Percentiles rank a stretch among this genome's conserved stretches.
These are phyloP conservation scores for Lissocephala sabroskyi DNA, from an alignment of 2,888 invertebrate species.

Conservation along the genomic window DNA sequence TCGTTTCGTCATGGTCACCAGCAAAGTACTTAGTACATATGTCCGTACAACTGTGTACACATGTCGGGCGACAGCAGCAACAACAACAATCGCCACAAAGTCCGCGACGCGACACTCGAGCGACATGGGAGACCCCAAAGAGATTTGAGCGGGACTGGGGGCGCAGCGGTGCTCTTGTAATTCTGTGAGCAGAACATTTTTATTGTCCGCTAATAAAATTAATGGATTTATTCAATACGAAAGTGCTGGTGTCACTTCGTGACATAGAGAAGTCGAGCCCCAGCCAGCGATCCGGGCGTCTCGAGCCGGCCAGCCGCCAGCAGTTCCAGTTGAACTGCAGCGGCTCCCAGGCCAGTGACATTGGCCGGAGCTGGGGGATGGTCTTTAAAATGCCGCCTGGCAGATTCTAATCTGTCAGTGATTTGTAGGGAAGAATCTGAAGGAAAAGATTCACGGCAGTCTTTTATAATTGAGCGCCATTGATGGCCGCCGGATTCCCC, in stretches of 20 bases:
- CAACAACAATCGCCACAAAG: conserved; percentile 13
- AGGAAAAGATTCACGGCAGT: conserved; percentile 4
- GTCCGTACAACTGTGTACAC: conserved; percentile 29
- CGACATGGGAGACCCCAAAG: conserved; percentile 13
- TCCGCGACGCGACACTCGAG: conserved; percentile 15
- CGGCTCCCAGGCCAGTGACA: conserved; percentile 3
- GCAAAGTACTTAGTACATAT: conserved; percentile 42
- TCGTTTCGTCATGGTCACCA: conserved; percentile 28
- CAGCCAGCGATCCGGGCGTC: conserved; percentile 18
- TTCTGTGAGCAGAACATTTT: conserved; percentile 60
- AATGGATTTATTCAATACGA: conserved; percentile 69
- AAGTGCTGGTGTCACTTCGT: conserved; percentile 48
- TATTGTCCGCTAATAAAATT: conserved; percentile 69
- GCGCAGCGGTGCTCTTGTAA: conserved; percentile 32
- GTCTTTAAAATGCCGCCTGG: conserved; percentile 3
- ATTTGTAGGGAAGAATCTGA: conserved; percentile 21
- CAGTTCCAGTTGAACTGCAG: conserved; percentile 47
- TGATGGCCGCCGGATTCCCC: conserved; percentile 2
- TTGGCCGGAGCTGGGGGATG: conserved; percentile 15
- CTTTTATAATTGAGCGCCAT: conserved; percentile 4
- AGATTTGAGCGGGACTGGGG: too few relatives aligned
- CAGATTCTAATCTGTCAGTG: conserved; percentile 24
- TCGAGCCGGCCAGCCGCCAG: conserved; percentile 28
- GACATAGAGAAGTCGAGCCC: too few relatives aligned
- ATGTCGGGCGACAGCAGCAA: conserved; percentile 24